These are phyloP conservation scores for Tanytarsus gracilentus DNA, from an alignment of 2,888 invertebrate species.

Conservation along the genomic window DNA sequence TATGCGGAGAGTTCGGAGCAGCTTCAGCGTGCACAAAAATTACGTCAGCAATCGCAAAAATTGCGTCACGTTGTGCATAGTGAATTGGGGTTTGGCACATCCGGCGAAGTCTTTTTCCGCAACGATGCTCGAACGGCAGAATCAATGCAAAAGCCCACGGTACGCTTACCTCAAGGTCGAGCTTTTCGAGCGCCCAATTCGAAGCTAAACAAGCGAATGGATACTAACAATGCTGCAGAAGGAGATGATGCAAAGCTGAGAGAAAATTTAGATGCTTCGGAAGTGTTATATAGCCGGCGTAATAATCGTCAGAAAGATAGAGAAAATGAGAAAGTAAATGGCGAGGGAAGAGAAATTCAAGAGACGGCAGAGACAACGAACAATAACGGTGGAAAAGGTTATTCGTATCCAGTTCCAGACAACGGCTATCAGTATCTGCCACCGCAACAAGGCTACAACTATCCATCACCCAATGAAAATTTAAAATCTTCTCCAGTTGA, in stretches of 20 bases:
- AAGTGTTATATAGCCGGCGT: background rate
- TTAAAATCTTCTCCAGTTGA: constrained; percentile 38
- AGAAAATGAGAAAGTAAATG: background rate
- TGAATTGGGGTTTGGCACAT: constrained; percentile 32
- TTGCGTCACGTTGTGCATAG: constrained; percentile 25
- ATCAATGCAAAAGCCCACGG: constrained; percentile 30
- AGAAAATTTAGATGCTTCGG: background rate
- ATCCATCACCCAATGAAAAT: constrained; percentile 43
- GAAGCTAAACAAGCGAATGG: constrained; percentile 29
- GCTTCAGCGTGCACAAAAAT: constrained; percentile 55
- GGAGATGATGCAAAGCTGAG: constrained; percentile 3
- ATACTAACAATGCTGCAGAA: constrained; percentile 26
- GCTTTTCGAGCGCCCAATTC: constrained; percentile 24
- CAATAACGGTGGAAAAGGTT: constrained; percentile 6
- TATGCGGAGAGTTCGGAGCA: constrained; percentile 78
- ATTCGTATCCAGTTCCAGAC: constrained; percentile 4
- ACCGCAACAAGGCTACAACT: constrained; percentile 36
- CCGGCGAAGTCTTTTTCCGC: constrained; percentile 28
- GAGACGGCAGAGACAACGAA: constrained; percentile 22
- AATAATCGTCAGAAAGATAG: constrained; percentile 12
- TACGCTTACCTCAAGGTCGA: constrained; percentile 22
- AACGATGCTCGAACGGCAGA: constrained; percentile 29
- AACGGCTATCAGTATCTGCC: constrained; percentile 7
- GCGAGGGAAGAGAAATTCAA: constrained; percentile 17
- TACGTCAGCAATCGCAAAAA: constrained; percentile 38